These are phyloP conservation scores for Sinohyriopsis cumingii DNA, from an alignment of 2,888 invertebrate species.

Conservation along the genomic window DNA sequence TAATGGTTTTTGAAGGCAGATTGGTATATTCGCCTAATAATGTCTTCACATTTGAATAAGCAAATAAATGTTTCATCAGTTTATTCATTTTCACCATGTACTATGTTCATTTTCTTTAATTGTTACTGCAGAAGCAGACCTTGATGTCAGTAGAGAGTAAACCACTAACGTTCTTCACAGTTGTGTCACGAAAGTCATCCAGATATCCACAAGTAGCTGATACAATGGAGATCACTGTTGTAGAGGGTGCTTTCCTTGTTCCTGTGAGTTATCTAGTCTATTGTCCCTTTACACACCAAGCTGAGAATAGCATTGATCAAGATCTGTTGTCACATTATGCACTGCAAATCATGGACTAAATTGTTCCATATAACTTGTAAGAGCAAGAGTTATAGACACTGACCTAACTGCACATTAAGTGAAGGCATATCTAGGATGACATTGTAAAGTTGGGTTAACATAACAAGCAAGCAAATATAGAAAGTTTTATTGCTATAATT, in stretches of 20 bases:
- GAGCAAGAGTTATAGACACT: too few species aligned
- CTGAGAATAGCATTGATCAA: not conserved
- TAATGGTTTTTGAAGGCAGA: too few species aligned
- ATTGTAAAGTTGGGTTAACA: too few species aligned
- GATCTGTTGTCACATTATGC: too few species aligned
- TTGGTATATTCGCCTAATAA: too few species aligned
- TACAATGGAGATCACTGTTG: conserved; percentile 23
- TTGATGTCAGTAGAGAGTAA: conserved; percentile 11
- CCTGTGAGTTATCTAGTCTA: conserved; percentile 18
- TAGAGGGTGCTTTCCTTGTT: conserved; percentile 26
- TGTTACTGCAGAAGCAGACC: conserved; percentile 4
- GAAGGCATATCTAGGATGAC: too few species aligned
- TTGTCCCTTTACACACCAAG: not conserved
- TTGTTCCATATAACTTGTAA: too few species aligned
- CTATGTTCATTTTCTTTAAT: conserved; percentile 2
- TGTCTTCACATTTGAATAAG: not conserved
- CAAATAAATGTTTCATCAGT: not conserved
- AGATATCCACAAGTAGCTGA: conserved; percentile 27
- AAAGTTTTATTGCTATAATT: too few species aligned
- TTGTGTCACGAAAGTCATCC: conserved; percentile 15
- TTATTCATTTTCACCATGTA: conserved; percentile 7
- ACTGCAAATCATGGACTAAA: too few species aligned
- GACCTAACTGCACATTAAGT: too few species aligned
- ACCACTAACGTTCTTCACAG: conserved; percentile 22
- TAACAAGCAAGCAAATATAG: too few species aligned